A percentile compares a stretch with the other conserved stretches of the same genome.
phyloP scores from a whole-genome alignment of 2,797 vertebrate species.

The Galagoides demidoff region DNA sequence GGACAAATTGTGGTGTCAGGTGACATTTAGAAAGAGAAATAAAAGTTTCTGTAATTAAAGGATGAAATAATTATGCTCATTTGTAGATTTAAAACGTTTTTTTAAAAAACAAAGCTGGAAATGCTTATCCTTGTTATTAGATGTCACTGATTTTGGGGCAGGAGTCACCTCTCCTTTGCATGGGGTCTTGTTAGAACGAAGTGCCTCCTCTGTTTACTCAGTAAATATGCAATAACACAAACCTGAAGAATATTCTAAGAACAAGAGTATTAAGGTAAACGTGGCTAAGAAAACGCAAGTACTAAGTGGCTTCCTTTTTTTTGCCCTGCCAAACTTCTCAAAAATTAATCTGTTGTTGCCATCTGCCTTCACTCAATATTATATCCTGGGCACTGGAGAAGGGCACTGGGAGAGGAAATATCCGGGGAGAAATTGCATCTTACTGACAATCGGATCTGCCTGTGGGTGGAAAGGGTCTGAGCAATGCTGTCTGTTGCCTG shows the following conservation, averaged over 20 bases:
- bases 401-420: neutral
- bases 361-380: neutral
- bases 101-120: neutral
- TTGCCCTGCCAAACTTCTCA: constrained; percentile 28
- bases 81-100: neutral
- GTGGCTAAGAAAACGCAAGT: neutral
- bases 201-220: neutral
- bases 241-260: neutral
- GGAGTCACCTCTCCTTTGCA: neutral
- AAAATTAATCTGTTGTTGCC: neutral
- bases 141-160: neutral
- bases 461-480: neutral
- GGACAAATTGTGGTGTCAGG: constrained; percentile 72
- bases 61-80: constrained; percentile 8
- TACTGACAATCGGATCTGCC: neutral
- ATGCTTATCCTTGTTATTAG: neutral
- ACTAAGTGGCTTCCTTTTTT: neutral
- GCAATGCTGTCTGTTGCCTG: neutral
- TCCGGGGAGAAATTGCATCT: neutral
- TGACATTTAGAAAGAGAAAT: constrained; percentile 54
- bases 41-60: constrained; percentile 29
- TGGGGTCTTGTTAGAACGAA: neutral
- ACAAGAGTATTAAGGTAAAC: neutral
- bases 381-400: constrained; percentile 9
- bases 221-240: neutral